Conservation (phyloP, 2,888 invertebrate species). For the Bursaphelenchus okinawaensis region DNA sequence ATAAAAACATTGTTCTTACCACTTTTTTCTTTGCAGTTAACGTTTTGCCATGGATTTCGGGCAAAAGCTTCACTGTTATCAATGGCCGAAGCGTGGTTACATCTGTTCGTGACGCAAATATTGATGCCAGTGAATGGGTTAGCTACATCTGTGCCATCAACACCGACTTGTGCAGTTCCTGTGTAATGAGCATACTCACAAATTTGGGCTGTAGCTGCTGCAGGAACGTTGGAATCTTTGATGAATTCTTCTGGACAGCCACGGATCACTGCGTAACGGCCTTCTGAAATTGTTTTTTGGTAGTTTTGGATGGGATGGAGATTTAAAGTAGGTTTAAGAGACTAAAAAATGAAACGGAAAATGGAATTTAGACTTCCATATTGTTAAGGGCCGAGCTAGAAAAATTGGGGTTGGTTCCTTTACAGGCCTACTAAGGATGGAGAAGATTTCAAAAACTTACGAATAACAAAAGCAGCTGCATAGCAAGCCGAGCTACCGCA, state of each 20-base stretch:
- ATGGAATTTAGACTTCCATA: too few relatives aligned
- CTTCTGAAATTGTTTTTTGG: not conserved
- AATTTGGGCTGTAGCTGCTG: not conserved
- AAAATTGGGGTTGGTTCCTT: too few relatives aligned
- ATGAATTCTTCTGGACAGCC: not conserved
- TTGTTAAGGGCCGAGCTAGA: too few relatives aligned
- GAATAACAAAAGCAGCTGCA: not conserved
- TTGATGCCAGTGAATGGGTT: not conserved
- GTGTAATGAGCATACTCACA: not conserved
- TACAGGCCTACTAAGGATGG: too few relatives aligned
- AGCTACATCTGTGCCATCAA: not conserved
- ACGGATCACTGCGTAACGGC: not conserved
- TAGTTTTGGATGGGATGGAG: too few relatives aligned
- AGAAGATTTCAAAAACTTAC: not conserved
- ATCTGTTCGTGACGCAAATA: not conserved
- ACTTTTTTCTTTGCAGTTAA: not conserved
- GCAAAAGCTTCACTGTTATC: not conserved
- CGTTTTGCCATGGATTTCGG: not conserved
- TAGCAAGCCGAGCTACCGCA: not conserved
- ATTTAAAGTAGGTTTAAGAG: too few relatives aligned
- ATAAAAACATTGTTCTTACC: too few relatives aligned
- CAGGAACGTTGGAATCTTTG: not conserved
- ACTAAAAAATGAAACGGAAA: too few relatives aligned
- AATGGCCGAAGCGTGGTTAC: not conserved
- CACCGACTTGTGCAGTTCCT: not conserved